Evolutionary conservation across 2,113 vertebrate species (phyloP).

Genomic region (Tenrec ecaudatus): DNA sequence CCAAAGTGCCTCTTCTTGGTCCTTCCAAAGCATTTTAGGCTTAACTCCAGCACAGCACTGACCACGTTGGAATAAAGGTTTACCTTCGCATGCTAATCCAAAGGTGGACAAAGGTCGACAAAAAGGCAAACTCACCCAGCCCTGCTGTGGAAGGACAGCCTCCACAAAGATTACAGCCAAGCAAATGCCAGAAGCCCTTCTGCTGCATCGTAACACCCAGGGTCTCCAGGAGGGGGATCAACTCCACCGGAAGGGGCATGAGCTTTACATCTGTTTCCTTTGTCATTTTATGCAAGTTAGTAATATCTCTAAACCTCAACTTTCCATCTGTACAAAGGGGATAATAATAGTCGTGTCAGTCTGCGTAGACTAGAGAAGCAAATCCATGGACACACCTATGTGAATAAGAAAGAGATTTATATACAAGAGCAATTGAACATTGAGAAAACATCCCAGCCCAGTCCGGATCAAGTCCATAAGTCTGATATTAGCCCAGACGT

Average conservation of each 20-base stretch:
- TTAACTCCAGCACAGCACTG: conserved; percentile 4
- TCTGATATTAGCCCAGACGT: too few relatives aligned
- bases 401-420: too few relatives aligned
- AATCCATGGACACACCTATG: too few relatives aligned
- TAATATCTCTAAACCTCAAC: conserved; percentile 6
- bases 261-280: not conserved
- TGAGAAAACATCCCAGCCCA: too few relatives aligned
- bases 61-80: not conserved
- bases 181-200: not conserved
- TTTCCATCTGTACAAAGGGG: not conserved
- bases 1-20: too few relatives aligned
- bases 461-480: too few relatives aligned
- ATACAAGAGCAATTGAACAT: too few relatives aligned
- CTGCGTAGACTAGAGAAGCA: too few relatives aligned
- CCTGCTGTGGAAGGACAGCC: not conserved
- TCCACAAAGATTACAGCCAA: not conserved
- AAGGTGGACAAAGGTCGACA: not conserved
- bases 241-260: not conserved
- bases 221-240: not conserved
- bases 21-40: not conserved
- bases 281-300: not conserved
- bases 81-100: not conserved
- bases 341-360: not conserved
- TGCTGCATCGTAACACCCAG: not conserved
- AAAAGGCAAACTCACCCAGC: not conserved